Conservation (phyloP, 2,113 vertebrate species). For the Cebus imitator region DNA sequence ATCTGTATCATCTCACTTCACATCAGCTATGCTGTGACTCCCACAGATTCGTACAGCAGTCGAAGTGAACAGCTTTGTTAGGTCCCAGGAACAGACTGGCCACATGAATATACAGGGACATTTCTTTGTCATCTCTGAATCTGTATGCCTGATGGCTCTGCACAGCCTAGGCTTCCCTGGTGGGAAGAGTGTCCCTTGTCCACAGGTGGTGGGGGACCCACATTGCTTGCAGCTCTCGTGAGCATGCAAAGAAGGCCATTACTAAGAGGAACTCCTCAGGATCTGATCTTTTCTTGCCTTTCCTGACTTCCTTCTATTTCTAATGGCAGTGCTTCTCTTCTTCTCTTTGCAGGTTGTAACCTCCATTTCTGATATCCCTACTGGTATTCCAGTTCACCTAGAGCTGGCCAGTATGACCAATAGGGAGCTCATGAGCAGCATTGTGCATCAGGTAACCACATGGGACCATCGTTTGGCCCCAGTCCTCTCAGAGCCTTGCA, state of each 20-base stretch:
- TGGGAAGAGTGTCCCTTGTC: not conserved
- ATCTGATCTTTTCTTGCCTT: not conserved
- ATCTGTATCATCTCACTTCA: not conserved
- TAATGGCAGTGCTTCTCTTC: not conserved
- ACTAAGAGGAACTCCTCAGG: not conserved
- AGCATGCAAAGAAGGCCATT: not conserved
- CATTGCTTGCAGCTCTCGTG: not conserved
- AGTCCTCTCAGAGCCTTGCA: not conserved
- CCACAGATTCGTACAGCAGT: not conserved
- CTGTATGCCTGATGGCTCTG: not conserved
- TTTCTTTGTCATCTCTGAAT: not conserved
- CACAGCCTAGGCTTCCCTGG: not conserved
- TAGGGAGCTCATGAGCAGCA: conserved; percentile 93
- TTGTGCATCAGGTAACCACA: conserved; percentile 93
- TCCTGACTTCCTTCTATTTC: not conserved
- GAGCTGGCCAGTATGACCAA: conserved; percentile 99
- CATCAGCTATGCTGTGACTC: not conserved
- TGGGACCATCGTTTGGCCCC: not conserved
- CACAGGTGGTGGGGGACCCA: not conserved
- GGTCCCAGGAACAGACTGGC: not conserved
- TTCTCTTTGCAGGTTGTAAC: conserved; percentile 86
- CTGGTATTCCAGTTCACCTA: conserved; percentile 92
- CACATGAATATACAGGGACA: not conserved
- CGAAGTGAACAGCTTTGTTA: not conserved
- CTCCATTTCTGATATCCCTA: conserved; percentile 91